Evolutionary conservation across 2,113 vertebrate species (phyloP), one percentile per base, ranked within the genome.

Genomic region (Rana temporaria): DNA sequence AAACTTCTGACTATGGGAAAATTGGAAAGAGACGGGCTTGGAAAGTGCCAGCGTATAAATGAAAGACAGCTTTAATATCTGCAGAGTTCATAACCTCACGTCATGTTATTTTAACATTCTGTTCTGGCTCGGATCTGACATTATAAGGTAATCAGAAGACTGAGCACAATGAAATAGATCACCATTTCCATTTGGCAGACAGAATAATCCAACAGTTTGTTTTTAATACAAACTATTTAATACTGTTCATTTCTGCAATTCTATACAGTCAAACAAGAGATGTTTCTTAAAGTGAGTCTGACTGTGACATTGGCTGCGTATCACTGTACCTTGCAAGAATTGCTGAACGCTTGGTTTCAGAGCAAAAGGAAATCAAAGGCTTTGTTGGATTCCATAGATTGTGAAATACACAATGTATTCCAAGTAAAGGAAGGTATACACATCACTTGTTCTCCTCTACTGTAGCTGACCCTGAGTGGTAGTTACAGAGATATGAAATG

Each of bases 81-180:
- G 26, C 57, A 63, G 32, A 63, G 73, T 76, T 76, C 73, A 52
- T 52, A 76, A 76, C 73, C 73, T 76, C 57, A 48, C 73, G 57
- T 76, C 73, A 76, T 76, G 73, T 76, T 76, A 76, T 76, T 76
- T 64, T 76, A 76, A 76, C 73, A 76, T 76, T 76, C 73, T 63
- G 73, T 76, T 76, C 73, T 76, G 73, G 73, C 73, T 76, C 72
- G 14, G 56, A 59, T 75, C 59, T 64, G 59, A 63, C 34, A 76
- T 76, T 76, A 76, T 24, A 76, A 76, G 59, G 57, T 63, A 76
- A 76, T 76, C 73, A 76, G 59, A 34, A 64, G 73, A 52, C 56
- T 15, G 32, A 75, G 20, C 38, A 76, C 73, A 76, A 64, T 48
- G 73, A 76, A 76, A 63, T 76, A 64, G 73, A 64, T 76, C 73